phyloP scores from a whole-genome alignment of 2,113 vertebrate genomes.

The Bagarius yarrelli region DNA sequence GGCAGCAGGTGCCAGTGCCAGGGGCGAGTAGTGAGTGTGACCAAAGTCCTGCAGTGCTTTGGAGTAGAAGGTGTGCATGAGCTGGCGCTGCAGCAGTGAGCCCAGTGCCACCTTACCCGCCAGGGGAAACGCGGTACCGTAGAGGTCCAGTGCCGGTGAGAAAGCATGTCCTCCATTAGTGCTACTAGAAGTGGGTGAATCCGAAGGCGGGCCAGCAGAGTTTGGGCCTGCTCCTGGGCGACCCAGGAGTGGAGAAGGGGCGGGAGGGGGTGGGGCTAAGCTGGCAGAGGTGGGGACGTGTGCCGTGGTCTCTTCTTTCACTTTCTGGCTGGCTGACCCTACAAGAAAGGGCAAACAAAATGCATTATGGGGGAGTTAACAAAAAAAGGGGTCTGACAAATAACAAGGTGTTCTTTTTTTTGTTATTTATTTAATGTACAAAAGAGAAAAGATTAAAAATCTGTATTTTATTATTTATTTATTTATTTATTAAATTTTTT shows the following conservation, averaged over 20 bases:
- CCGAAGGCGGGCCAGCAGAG: constrained; percentile 78
- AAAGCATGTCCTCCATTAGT: constrained; percentile 92
- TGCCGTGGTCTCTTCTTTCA: constrained; percentile 83
- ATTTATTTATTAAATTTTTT: constrained; percentile 55
- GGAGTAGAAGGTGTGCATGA: constrained; percentile 95
- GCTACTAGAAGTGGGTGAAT: constrained; percentile 83
- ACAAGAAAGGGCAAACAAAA: constrained; percentile 89
- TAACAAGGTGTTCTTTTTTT: constrained; percentile 57
- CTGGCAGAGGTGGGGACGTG: constrained; percentile 52
- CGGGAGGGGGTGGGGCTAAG: constrained; percentile 62
- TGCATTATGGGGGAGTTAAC: constrained; percentile 99
- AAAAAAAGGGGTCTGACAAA: constrained; percentile 76
- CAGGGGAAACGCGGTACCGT: constrained; percentile 83
- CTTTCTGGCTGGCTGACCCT: constrained; percentile 88
- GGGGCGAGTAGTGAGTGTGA: constrained; percentile 86
- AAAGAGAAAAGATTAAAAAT: constrained; percentile 52
- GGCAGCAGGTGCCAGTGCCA: constrained; percentile 84
- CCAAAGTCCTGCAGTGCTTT: constrained; percentile 91
- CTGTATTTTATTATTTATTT: constrained; percentile 40
- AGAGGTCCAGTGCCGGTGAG: constrained; percentile 90
- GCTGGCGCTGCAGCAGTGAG: constrained; percentile 90
- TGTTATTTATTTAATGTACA: constrained; percentile 29
- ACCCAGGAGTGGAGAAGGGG: constrained; percentile 81
- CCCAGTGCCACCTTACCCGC: constrained; percentile 91
- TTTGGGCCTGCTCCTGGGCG: constrained; percentile 69